Percentiles rank a stretch among this genome's conserved stretches.
Conservation (phyloP, 2,888 invertebrate genomes). For the Drosophila nr. fundita region DNA sequence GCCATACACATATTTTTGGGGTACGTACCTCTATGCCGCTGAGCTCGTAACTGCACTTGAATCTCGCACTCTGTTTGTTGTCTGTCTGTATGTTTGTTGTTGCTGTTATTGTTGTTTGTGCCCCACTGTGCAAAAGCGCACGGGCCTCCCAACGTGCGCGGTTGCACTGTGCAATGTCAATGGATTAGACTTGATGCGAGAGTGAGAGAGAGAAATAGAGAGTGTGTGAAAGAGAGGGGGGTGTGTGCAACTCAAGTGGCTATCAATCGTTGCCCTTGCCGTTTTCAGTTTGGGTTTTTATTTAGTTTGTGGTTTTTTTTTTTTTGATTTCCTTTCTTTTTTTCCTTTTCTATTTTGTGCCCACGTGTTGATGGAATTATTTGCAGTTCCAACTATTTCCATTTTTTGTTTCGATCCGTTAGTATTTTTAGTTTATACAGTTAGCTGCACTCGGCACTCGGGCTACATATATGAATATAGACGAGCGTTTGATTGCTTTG, state of each 20-base stretch:
- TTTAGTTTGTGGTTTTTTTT: constrained; percentile 46
- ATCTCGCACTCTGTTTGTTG: constrained; percentile 43
- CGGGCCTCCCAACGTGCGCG: constrained; percentile 61
- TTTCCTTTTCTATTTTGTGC: background rate
- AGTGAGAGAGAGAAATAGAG: background rate
- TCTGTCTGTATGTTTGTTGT: constrained; percentile 20
- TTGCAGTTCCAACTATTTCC: constrained; percentile 68
- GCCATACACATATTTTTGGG: constrained; percentile 50
- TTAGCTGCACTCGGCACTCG: constrained; percentile 22
- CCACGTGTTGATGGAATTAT: constrained; percentile 78
- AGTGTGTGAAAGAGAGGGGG: background rate
- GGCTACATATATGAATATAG: constrained; percentile 68
- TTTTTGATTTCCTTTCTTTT: background rate
- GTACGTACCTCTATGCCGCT: constrained; percentile 44
- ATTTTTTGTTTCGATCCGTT: constrained; percentile 14
- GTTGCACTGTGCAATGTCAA: constrained; percentile 49
- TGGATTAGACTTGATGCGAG: constrained; percentile 15
- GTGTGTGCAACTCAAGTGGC: constrained; percentile 69
- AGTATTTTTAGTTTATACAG: constrained; percentile 57
- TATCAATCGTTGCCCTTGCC: constrained; percentile 76
- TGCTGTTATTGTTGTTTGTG: constrained; percentile 44
- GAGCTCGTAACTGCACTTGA: constrained; percentile 55
- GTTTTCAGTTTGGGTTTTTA: constrained; percentile 49
- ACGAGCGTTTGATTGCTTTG: constrained; percentile 75
- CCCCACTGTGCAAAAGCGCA: constrained; percentile 74